Percentiles rank a stretch among this genome's conserved stretches.
Conservation (phyloP, 1,140 invertebrate species). For the Samia ricini region DNA sequence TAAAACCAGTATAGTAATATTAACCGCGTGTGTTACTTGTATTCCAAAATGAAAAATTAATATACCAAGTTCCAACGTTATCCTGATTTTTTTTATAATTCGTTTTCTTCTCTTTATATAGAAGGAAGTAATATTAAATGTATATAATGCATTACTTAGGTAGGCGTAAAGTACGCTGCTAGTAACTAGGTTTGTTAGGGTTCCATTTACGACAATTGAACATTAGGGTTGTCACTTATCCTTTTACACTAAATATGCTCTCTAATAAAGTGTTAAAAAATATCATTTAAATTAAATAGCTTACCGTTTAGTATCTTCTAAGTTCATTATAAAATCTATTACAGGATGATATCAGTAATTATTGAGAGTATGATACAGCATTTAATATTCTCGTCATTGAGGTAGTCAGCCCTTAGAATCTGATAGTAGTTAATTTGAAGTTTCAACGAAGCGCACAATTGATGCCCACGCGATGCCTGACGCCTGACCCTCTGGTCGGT, state of each 20-base stretch:
- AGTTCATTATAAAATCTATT: not conserved
- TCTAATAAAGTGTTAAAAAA: not conserved
- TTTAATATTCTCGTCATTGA: not conserved
- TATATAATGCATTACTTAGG: not conserved
- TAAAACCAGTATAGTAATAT: too few relatives aligned
- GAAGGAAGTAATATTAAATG: too few relatives aligned
- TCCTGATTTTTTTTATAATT: too few relatives aligned
- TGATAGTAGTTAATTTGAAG: constrained; percentile 51
- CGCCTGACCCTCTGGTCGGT: constrained; percentile 45
- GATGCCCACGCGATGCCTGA: constrained; percentile 49
- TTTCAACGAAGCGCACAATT: constrained; percentile 61
- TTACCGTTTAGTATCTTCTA: not conserved
- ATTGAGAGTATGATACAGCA: too few relatives aligned
- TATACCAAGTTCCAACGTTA: too few relatives aligned
- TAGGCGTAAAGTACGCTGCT: not conserved
- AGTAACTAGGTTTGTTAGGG: not conserved
- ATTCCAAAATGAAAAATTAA: too few relatives aligned
- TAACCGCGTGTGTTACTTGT: too few relatives aligned
- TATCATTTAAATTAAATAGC: not conserved
- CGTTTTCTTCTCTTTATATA: too few relatives aligned
- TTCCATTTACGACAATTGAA: not conserved
- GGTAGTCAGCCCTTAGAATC: constrained; percentile 11
- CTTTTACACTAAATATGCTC: not conserved
- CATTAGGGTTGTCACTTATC: not conserved
- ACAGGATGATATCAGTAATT: not conserved